Evolutionary conservation across 2,113 vertebrate species (phyloP), one percentile per base, ranked within the genome.

Genomic region (Pampusana beccarii): DNA sequence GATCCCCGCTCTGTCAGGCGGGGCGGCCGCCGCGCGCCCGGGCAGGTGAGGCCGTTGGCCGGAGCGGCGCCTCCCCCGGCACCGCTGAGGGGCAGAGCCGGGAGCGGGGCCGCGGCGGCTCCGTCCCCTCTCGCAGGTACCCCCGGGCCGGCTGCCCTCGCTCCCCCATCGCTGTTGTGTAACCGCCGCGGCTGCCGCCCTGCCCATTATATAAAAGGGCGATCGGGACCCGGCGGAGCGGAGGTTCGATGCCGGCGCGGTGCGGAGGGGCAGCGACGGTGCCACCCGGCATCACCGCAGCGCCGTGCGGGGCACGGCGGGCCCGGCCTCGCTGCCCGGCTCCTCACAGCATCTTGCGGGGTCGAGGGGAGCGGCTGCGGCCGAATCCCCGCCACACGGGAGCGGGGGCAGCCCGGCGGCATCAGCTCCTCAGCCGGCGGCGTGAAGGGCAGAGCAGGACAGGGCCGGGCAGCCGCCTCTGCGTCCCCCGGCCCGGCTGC

Each of bases 381-480:
- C n/a, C 25, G 48, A 33, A 51, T 53, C 36, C 36, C 29, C 31
- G 31, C 54, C 75, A 0, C 16, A 4, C 29, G 8, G 23, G 62
- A 53, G 26, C 9, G 10, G 29, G 34, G 67, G 17, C 42, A 33
- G 56, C 57, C 28, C 34, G 34, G 28, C 69, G 38, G 61, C 36
- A 57, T 42, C 19, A 25, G 46, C 60, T 28, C 48, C 21, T 34
- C 5, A 12, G 64, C 31, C 36, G 29, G 48, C 23, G 62, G 67
- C 38, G 2, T 28, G 74, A 56, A 66, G 40, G 74, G 7, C 80
- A 24, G 17, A 36, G 1, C 46, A 7, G 16, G 16, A 1, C 46
- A 7, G 13, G 23, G 1, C 25, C 3, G 57, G 38, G 0, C 38
- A 10, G 34, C 65, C 40, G 4, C 4, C 50, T 11, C 48, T n/a